Conservation (phyloP, 2,888 invertebrate genomes). For the Metalampra italica region DNA sequence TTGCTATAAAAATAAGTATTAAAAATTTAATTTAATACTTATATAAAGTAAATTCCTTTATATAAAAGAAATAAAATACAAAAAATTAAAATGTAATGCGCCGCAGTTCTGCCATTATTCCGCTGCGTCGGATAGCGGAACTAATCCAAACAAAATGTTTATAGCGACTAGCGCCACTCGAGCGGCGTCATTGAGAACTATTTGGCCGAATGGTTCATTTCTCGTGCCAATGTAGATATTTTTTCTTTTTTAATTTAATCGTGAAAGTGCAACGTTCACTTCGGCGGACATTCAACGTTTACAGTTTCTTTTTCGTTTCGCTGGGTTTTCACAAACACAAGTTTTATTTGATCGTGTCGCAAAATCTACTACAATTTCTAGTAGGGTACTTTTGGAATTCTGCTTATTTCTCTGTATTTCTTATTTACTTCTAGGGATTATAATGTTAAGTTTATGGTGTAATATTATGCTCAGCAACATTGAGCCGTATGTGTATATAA, state of each 20-base stretch:
- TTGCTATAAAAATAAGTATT: no score
- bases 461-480: no score
- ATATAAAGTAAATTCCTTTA: not conserved
- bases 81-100: not conserved
- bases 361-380: slow-evolving; percentile 22
- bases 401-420: not conserved
- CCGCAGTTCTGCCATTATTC: slow-evolving; percentile 45
- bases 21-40: no score
- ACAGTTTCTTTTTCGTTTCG: slow-evolving; percentile 64
- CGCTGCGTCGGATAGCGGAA: slow-evolving; percentile 68
- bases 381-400: no score
- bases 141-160: slow-evolving; percentile 31
- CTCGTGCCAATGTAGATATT: slow-evolving; percentile 43
- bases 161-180: slow-evolving; percentile 45
- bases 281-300: slow-evolving; percentile 64
- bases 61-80: not conserved
- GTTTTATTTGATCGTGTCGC: slow-evolving; percentile 57
- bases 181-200: slow-evolving; percentile 48
- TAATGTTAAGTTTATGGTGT: no score
- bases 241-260: slow-evolving; percentile 67
- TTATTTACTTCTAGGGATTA: not conserved
- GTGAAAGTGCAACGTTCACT: slow-evolving; percentile 76
- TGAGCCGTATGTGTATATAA: no score
- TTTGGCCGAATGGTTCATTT: slow-evolving; percentile 61
- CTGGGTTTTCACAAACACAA: slow-evolving; percentile 46